Evolutionary conservation across 1,140 invertebrate species (phyloP), one percentile per base, ranked within the genome.

Genomic region (Euura saliciscinereae): DNA sequence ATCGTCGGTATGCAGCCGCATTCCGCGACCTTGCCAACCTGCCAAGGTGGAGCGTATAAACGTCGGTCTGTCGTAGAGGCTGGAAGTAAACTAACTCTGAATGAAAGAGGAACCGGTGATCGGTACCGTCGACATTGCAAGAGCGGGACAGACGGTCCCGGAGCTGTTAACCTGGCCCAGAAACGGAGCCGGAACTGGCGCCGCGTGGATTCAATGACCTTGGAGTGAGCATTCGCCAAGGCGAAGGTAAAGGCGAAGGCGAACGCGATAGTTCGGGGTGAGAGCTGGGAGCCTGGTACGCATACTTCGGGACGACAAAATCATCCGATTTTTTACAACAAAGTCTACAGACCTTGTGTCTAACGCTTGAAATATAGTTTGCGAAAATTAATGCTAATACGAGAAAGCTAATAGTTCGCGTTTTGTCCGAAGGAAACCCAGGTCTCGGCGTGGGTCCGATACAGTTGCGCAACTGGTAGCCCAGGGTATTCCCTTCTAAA

Each of bases 401-500:
- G n/a, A n/a, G n/a, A n/a, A n/a, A n/a, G n/a, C n/a, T n/a, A n/a
- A n/a, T n/a, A n/a, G n/a, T n/a, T n/a, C n/a, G 51, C 51, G 51
- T 59, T 59, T 59, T n/a, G 51, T 2, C 8, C 51, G 51, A 59
- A n/a, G n/a, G n/a, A n/a, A n/a, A n/a, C n/a, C n/a, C n/a, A 28
- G 28, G 28, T 28, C 28, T 28, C 28, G 28, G 28, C 28, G 28
- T 28, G 28, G 28, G 28, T 28, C 28, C 28, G 28, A 28, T 28
- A 28, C 28, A 28, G 28, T 59, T 59, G 6, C 3, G 51, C 51
- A 6, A 59, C 51, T n/a, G 51, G 3, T 7, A n/a, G 13, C 5
- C 51, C 51, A 59, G 51, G 51, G 8, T 59, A 59, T 59, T 59
- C 51, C 51, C 51, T 59, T 59, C 51, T 59, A 59, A 59, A 59